Evolutionary conservation across 2,797 vertebrate genomes (phyloP), one percentile per base, ranked within the genome.

Genomic region (Thamnophis elegans): DNA sequence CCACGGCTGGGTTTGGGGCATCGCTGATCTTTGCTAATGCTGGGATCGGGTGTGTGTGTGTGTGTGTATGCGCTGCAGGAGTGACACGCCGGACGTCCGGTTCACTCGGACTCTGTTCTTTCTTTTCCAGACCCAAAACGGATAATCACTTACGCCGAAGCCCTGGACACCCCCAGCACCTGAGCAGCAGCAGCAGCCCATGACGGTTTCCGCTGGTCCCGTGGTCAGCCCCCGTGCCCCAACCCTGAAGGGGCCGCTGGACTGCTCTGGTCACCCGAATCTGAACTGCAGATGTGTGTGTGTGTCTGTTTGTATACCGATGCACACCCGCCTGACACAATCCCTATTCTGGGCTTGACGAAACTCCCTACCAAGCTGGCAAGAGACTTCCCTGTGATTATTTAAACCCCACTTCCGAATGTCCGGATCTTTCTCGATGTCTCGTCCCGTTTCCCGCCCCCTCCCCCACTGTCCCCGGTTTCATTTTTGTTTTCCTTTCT

Each of bases 141-240:
- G 97, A 98, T 98, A 98, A 97, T 98, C 97, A 98, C 97, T 97
- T 98, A 98, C 60, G 97, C 98, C 94, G 98, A 98, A 98, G 98
- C 98, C 98, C 98, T 98, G 98, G 98, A 98, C 97, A 95, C 97
- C 20, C 98, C 97, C 95, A 97, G 98, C 98, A 98, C 98, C 97
- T 98, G 98, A 98, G 97, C 96, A 95, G 96, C 96, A 98, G 97
- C 96, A 95, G 96, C 96, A 94, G 95, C 96, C 95, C 47, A 51
- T 51, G 97, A 94, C 55, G 97, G 96, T 97, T 97, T 97, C 96
- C 96, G 94, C 97, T 97, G 28, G 36, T 18, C 73, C 97, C 97
- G 95, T 97, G 96, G 97, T 96, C 96, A 97, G 97, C 59, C 53
- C 60, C 1, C 4, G 3, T 96, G 97, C 96, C 97, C 97, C 96